A percentile compares a stretch with the other conserved stretches of the same genome.
Conservation (phyloP, 2,888 invertebrate species). For the Epirrita christyi region DNA sequence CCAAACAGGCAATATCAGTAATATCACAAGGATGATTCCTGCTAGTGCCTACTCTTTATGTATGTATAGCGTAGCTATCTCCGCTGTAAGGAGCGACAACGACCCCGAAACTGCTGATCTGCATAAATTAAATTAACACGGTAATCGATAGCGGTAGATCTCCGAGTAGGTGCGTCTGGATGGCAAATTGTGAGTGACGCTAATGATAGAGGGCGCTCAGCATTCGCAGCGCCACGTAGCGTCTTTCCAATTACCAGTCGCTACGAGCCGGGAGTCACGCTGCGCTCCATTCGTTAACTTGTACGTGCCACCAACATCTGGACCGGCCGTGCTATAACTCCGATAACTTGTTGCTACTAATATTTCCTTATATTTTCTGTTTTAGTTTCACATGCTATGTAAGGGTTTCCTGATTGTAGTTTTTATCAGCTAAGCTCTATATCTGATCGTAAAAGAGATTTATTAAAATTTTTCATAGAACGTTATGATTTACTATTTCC, state of each 20-base stretch:
- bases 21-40: no score
- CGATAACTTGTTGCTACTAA: constrained; percentile 64
- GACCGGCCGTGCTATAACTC: constrained; percentile 59
- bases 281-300: constrained; percentile 75
- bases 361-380: constrained; percentile 48
- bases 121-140: constrained; percentile 45
- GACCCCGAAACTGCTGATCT: constrained; percentile 36
- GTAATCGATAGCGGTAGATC: constrained; percentile 46
- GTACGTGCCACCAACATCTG: constrained; percentile 77
- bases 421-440: background rate
- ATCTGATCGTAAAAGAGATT: background rate
- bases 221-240: constrained; percentile 54
- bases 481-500: no score
- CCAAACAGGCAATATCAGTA: no score
- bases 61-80: constrained; percentile 16
- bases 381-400: constrained; percentile 27
- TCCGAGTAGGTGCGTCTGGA: constrained; percentile 39
- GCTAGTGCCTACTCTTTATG: background rate
- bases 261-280: constrained; percentile 65
- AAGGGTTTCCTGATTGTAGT: background rate
- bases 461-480: no score
- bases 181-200: constrained; percentile 79
- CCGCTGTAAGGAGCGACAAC: constrained; percentile 23
- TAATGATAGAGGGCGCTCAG: constrained; percentile 78
- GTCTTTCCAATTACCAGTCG: constrained; percentile 73